Percentiles rank a stretch among this genome's conserved stretches.
These are phyloP conservation scores for Chelidonichthys spinosus DNA, from an alignment of 2,797 vertebrate species.

Conservation along the genomic window DNA sequence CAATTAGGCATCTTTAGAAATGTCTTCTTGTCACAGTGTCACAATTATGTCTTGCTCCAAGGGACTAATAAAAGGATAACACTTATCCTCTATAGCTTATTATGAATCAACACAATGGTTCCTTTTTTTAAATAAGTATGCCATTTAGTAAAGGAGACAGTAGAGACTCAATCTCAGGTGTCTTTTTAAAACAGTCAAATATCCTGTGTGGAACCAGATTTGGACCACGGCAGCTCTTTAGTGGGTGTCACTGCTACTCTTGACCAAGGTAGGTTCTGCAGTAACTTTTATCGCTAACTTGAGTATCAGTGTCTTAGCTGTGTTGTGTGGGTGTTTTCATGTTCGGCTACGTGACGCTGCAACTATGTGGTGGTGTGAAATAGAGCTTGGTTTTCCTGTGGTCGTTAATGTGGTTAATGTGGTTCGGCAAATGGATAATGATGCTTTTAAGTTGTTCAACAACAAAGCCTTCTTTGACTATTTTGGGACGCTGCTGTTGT, in stretches of 20 bases:
- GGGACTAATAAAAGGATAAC: constrained; percentile 22
- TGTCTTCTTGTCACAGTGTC: constrained; percentile 24
- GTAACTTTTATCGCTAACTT: background rate
- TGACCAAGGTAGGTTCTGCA: background rate
- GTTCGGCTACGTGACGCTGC: background rate
- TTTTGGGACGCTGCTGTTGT: background rate
- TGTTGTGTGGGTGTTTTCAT: background rate
- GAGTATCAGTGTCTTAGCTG: background rate
- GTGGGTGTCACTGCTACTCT: background rate
- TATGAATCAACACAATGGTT: constrained; percentile 11
- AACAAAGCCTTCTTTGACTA: background rate
- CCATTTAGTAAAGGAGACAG: constrained; percentile 4
- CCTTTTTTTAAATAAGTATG: constrained; percentile 13
- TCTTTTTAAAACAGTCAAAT: constrained; percentile 3
- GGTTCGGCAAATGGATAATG: background rate
- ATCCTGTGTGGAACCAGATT: background rate
- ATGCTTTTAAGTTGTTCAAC: background rate
- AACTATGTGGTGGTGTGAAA: background rate
- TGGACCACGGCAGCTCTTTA: background rate
- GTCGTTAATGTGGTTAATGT: background rate
- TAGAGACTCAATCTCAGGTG: background rate
- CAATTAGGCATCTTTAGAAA: constrained; percentile 43
- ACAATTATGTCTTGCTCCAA: constrained; percentile 26
- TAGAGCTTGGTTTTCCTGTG: background rate
- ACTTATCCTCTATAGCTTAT: constrained; percentile 1